Evolutionary conservation across 2,797 vertebrate species (phyloP).

Genomic region (Protonibea diacanthus): DNA sequence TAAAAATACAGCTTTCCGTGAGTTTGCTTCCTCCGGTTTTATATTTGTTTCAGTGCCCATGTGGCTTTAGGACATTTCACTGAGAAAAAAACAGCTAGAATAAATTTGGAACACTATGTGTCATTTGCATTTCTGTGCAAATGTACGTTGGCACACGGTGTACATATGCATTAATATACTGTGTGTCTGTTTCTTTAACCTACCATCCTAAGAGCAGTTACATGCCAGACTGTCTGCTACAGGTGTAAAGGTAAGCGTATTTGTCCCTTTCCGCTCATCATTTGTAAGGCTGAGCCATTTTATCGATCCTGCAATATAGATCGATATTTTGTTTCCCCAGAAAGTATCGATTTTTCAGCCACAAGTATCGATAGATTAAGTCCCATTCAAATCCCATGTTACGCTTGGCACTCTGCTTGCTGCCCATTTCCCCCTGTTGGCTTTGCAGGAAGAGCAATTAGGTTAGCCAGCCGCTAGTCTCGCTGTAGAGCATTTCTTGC

Average conservation of each 20-base stretch:
- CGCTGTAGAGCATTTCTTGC: too few species aligned
- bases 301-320: too few species aligned
- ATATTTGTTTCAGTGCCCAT: constrained; percentile 53
- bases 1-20: constrained; percentile 47
- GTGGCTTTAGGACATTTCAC: constrained; percentile 41
- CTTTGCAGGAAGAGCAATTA: too few species aligned
- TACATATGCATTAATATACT: neutral
- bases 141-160: neutral
- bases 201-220: constrained; percentile 1
- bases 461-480: too few species aligned
- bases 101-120: constrained; percentile 16
- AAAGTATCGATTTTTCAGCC: too few species aligned
- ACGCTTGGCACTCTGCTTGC: too few species aligned
- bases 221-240: constrained; percentile 7
- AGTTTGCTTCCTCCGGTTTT: constrained; percentile 47
- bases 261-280: neutral
- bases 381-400: too few species aligned
- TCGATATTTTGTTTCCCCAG: too few species aligned
- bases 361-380: too few species aligned
- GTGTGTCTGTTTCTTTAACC: constrained; percentile 6
- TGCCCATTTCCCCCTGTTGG: too few species aligned
- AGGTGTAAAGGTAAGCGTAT: neutral
- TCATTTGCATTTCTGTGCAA: neutral
- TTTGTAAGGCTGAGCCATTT: too few species aligned
- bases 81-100: neutral